Base-by-base conservation (phyloP, 2,113 vertebrate genomes). In the Grus americana region DNA sequence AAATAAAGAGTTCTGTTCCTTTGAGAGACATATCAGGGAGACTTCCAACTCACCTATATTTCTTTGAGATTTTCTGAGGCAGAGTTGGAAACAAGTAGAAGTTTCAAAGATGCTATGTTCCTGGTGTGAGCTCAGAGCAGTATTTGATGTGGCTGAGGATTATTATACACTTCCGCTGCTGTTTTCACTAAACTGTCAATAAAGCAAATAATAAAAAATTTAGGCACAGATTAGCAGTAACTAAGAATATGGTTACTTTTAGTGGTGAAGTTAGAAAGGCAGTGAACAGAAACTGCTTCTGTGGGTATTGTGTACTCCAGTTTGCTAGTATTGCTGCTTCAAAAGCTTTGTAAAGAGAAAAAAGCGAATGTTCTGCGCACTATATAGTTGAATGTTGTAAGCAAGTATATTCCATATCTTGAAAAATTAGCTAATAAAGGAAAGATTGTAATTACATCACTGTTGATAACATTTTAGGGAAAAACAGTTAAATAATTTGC, bases 251-350 rank as follows among this genome's bases (percentile, higher is more conserved):
- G 50, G 34, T 63, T 79, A 29, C 46, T 92, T 90, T 80, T 46
- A 44, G 57, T 61, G 70, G 66, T 36, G 42, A 71, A 55, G 84
- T 92, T 87, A 67, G 57, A 83, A 70, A 91, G 85, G 88, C 85
- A 87, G 54, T 24, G 88, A 90, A 75, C 85, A 95, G 88, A 82
- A 78, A 67, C 22, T 85, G 91, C 55, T 68, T 93, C 90, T 95
- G 5, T 63, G 93, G 90, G 93, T 62, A 78, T 74, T 57, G 18
- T 84, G 47, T 61, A 6, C 54, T 94, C 49, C 34, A 27, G 27
- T 42, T 92, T 94, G 55, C 42, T 47, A 4, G 5, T 24, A 16
- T 27, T 62, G 36, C 29, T 95, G 49, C 89, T 96, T 96, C 87
- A 74, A 89, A 85, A 86, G 61, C 20, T 73, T 91, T 78, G 62